Base-by-base conservation (phyloP, 2,113 vertebrate genomes). In the Toxostoma redivivum region DNA sequence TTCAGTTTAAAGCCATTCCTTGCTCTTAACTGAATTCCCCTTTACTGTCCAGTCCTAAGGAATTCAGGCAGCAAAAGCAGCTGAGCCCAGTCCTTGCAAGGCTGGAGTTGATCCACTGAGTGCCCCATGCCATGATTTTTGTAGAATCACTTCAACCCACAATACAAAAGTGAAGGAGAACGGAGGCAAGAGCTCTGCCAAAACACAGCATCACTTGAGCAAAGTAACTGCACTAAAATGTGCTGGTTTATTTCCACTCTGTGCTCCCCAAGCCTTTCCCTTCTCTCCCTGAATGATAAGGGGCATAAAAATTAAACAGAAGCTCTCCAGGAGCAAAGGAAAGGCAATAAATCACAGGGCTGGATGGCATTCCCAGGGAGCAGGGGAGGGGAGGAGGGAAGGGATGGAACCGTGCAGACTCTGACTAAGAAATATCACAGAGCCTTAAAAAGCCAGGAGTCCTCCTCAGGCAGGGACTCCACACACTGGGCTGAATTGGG, bases 221-320 rank as follows among this genome's bases (percentile, higher is more conserved):
- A 53, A 73, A 86, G 82, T 31, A 70, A 93, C 64, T 65, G 71
- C 62, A 38, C 62, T 73, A 54, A 83, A 83, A 73, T 2, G 11
- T 35, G 54, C 45, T 51, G 54, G 1, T 88, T 94, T 88, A 82
- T 86, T 94, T 60, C 23, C 80, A 69, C 62, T 50, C 85, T 8
- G 50, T 54, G 76, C 50, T 88, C 71, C 76, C 67, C 70, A 54
- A 83, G 82, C 82, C 66, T 78, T 72, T 73, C 71, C 82, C 66
- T 90, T 54, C 80, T 65, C 76, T 86, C 79, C 54, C 67, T 73
- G 67, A 86, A 88, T 44, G 79, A 62, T 38, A 90, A 81, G 1
- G 0, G 85, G 71, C 33, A 80, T 73, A 88, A 94, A 93, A 90
- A 94, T 95, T 62, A 92, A 93, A 92, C 78, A 96, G 62, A 80